Evolutionary conservation across 2,888 invertebrate genomes (phyloP).

Genomic region (Strigamia transsilvanica): DNA sequence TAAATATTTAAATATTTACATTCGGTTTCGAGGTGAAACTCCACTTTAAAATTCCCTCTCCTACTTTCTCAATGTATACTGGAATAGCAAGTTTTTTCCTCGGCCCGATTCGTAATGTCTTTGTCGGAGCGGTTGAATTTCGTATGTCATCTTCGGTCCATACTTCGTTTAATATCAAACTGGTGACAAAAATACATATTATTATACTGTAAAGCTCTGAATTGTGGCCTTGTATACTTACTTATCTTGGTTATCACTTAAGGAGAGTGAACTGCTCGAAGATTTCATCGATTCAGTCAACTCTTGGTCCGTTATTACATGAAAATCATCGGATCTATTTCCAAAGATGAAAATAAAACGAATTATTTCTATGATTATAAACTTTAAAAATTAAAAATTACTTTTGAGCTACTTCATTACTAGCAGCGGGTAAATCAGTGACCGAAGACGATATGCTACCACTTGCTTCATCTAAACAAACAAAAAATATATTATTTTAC

Average conservation of each 20-base stretch:
- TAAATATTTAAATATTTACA: constrained; percentile 59
- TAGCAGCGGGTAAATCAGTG: neutral
- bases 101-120: constrained; percentile 57
- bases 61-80: constrained; percentile 59
- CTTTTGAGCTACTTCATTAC: constrained; percentile 6
- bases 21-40: constrained; percentile 64
- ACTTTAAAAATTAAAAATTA: neutral
- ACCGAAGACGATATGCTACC: neutral
- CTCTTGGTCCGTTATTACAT: neutral
- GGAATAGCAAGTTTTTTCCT: constrained; percentile 62
- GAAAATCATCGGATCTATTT: constrained; percentile 5
- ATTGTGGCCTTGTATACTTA: no score
- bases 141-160: neutral
- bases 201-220: no score
- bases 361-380: neutral
- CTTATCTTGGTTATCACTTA: constrained; percentile 26
- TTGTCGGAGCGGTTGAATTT: neutral
- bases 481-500: neutral
- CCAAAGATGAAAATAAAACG: neutral
- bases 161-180: neutral
- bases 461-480: neutral
- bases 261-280: neutral
- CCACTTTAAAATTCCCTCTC: constrained; percentile 62
- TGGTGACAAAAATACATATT: neutral
- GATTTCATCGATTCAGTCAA: neutral